phyloP scores from a whole-genome alignment of 1,140 invertebrate species.

The Megalonaias nervosa region DNA sequence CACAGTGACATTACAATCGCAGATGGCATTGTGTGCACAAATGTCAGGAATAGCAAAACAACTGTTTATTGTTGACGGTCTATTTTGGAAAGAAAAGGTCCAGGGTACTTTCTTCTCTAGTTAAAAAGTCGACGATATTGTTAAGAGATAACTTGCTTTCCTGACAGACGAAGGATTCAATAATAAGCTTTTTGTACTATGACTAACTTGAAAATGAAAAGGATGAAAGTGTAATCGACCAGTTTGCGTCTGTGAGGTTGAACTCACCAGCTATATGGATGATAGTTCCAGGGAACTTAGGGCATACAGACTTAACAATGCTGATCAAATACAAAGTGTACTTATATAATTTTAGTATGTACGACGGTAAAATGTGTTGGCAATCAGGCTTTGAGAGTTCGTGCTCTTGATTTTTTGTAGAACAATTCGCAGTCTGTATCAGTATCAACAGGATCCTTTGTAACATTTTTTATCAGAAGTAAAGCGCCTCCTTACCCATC shows the following conservation, averaged over 20 bases:
- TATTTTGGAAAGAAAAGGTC: neutral
- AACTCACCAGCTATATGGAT: conserved; percentile 16
- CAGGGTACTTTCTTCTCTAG: neutral
- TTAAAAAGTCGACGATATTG: neutral
- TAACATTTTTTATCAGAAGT: neutral
- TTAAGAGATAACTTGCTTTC: neutral
- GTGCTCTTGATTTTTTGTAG: conserved; percentile 3
- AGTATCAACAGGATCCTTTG: neutral
- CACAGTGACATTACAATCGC: neutral
- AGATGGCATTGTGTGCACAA: conserved; percentile 10
- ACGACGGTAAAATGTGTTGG: neutral
- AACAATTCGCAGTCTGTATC: conserved; percentile 1
- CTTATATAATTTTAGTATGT: neutral
- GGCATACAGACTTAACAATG: neutral
- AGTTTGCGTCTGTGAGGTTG: conserved; percentile 9
- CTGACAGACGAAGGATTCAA: neutral
- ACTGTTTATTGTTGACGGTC: neutral
- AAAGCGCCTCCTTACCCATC: conserved; percentile 8
- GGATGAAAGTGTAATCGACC: neutral
- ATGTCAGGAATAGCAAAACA: neutral
- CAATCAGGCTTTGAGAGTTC: conserved; percentile 1
- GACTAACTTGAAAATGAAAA: neutral
- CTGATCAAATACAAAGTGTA: neutral
- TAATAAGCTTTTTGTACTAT: neutral
- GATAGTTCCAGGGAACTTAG: neutral